Percentiles rank a stretch among this genome's conserved stretches.
phyloP scores from a whole-genome alignment of 1,140 invertebrate genomes.

The Drosophila repletoides region DNA sequence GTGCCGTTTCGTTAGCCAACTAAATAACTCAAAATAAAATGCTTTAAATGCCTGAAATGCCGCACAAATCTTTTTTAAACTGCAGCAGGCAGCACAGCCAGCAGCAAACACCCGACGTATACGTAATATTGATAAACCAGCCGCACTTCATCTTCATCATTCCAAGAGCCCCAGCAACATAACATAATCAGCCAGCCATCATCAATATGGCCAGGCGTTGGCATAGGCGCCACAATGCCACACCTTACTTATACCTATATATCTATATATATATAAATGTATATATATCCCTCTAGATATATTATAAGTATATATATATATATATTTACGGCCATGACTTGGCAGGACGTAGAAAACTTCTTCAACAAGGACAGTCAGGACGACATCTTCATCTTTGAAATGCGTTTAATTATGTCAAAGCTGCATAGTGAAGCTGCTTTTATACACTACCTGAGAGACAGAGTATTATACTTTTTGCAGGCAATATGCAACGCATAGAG shows the following conservation, averaged over 20 bases:
- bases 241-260: constrained; percentile 34
- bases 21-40: constrained; percentile 73
- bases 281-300: no score
- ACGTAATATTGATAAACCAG: constrained; percentile 66
- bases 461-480: no score
- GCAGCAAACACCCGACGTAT: constrained; percentile 25
- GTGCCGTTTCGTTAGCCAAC: constrained; percentile 24
- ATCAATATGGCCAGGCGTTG: constrained; percentile 41
- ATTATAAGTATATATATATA: not conserved
- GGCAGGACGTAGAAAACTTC: constrained; percentile 25
- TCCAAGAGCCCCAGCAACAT: constrained; percentile 2
- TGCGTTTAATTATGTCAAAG: constrained; percentile 80
- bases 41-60: constrained; percentile 47
- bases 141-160: constrained; percentile 72
- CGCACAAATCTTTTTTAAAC: constrained; percentile 73
- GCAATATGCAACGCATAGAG: no score
- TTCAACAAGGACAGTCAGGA: not conserved
- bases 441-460: no score
- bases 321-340: constrained; percentile 11
- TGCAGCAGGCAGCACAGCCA: constrained; percentile 8
- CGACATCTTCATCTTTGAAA: constrained; percentile 78
- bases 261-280: not conserved
- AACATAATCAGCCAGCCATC: constrained; percentile 72
- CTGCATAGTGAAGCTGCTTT: constrained; percentile 39
- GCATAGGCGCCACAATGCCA: constrained; percentile 34